Evolutionary conservation across 2,888 invertebrate species (phyloP).

Genomic region (Biston stratarius): DNA sequence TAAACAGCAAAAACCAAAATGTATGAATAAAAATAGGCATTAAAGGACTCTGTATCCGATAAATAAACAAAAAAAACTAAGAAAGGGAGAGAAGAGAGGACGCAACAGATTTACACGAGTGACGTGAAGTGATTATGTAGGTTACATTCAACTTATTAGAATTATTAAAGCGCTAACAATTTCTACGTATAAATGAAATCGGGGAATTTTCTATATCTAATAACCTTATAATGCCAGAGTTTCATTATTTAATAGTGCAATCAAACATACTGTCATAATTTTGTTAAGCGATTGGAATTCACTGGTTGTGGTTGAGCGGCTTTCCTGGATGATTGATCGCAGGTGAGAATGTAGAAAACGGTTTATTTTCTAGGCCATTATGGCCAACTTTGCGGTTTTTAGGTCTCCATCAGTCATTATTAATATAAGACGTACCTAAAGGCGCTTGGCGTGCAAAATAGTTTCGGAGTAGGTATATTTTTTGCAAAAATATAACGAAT

Average conservation of each 20-base stretch:
- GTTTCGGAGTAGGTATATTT: no score
- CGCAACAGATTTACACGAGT: no score
- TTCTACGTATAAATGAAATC: background rate
- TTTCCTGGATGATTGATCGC: conserved; percentile 23
- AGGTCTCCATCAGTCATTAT: background rate
- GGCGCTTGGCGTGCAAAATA: background rate
- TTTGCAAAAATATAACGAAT: no score
- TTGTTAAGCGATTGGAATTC: conserved; percentile 25
- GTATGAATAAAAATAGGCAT: no score
- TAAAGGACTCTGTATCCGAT: no score
- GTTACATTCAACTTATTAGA: background rate
- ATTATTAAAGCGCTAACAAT: background rate
- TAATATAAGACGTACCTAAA: background rate
- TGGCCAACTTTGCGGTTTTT: conserved; percentile 6
- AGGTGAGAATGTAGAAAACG: conserved; percentile 20
- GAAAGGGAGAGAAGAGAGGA: no score
- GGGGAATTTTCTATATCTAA: conserved; percentile 25
- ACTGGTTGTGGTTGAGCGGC: conserved; percentile 27
- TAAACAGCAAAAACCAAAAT: no score
- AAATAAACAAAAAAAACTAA: no score
- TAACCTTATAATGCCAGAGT: conserved; percentile 13
- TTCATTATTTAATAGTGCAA: conserved; percentile 39
- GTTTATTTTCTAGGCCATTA: conserved; percentile 4
- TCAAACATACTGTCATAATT: conserved; percentile 22
- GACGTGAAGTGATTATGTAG: no score